Evolutionary conservation across 2,113 vertebrate species (phyloP).

Genomic region (Gobiocypris rarus): DNA sequence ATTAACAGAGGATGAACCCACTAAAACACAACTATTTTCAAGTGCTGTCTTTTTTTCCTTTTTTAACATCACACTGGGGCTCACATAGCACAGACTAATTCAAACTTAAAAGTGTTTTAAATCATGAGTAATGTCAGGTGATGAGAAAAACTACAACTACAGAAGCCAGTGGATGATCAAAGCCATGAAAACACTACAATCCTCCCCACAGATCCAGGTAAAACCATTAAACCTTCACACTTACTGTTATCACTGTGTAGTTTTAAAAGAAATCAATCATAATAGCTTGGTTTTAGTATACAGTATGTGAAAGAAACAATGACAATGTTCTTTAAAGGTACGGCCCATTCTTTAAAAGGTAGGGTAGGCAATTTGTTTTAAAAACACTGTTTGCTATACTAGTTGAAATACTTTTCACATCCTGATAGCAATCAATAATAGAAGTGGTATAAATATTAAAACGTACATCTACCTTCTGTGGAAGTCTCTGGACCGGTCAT

Average conservation of each 20-base stretch:
- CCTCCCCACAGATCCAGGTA: background rate
- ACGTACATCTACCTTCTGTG: too few species aligned
- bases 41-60: background rate
- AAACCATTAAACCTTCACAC: background rate
- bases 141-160: background rate
- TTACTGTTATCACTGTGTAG: background rate
- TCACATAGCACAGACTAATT: background rate
- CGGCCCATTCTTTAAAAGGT: too few species aligned
- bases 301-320: background rate
- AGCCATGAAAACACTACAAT: background rate
- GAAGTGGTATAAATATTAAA: too few species aligned
- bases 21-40: background rate
- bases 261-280: constrained; percentile 3
- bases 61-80: background rate
- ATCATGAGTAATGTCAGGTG: background rate
- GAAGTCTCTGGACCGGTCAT: too few species aligned
- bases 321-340: too few species aligned
- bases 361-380: too few species aligned
- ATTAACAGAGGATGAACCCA: constrained; percentile 13
- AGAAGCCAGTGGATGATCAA: constrained; percentile 18
- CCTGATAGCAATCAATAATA: too few species aligned
- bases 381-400: too few species aligned
- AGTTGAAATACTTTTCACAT: too few species aligned
- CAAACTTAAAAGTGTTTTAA: background rate
- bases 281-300: background rate